Evolutionary conservation across 2,113 vertebrate genomes (phyloP), one percentile per base, ranked within the genome.

Genomic region (Scophthalmus maximus): DNA sequence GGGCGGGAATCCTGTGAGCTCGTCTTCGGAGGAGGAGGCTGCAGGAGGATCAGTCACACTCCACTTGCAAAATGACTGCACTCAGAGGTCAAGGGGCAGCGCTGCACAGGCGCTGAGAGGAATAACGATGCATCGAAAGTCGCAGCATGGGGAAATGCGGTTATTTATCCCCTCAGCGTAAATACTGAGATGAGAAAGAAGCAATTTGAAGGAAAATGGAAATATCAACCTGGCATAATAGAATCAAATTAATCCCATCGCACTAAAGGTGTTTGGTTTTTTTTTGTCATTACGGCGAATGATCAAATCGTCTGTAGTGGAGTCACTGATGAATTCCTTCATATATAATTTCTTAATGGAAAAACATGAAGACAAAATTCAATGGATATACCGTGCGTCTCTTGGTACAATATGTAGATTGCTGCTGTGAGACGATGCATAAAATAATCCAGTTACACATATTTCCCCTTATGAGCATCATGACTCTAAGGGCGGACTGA

Each of bases 61-160:
- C 75, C 15, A 17, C 71, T 83, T 51, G 51, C 68, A 63, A 69
- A 56, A 56, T 46, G 78, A 83, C 71, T 36, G 59, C 34, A 77
- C 52, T 50, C 60, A 15, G 59, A 69, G 89, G 83, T 84, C 79
- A 78, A 59, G 68, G 87, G 81, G n/a, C 70, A 40, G 53, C 20
- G 26, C 65, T 50, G 64, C 23, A 22, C 70, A 56, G 27, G 53
- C 30, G 23, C 38, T 27, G 55, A 61, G 47, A n/a, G 52, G 78
- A 80, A 73, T 74, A 49, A 61, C 70, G 63, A 81, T 66, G 53
- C 67, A 73, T 52, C 44, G n/a, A 44, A 8, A 0, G 12, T 22
- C 15, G 51, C 20, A 20, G 50, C n/a, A 56, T 47, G 40, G 17
- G 18, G 29, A 56, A 49, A 38, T 20, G 12, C 2, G 0, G 30